Conservation (phyloP, 2,888 invertebrate species). For the Eledone cirrhosa region DNA sequence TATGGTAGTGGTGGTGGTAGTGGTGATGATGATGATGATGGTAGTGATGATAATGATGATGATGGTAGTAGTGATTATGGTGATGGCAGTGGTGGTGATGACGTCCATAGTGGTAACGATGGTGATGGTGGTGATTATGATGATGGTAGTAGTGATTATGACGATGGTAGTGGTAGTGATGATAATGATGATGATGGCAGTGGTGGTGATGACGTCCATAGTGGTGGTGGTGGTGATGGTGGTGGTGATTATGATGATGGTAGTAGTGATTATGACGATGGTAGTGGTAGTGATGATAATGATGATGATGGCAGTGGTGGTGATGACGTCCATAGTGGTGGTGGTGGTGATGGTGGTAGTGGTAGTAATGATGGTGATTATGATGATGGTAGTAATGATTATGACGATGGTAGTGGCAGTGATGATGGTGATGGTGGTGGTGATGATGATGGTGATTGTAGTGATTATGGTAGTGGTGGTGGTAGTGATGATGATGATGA, state of each 20-base stretch:
- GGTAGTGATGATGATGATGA: background rate
- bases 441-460: background rate
- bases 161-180: background rate
- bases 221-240: background rate
- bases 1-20: too few relatives aligned
- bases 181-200: too few relatives aligned
- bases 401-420: background rate
- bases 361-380: background rate
- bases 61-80: background rate
- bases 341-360: background rate
- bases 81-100: background rate
- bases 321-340: background rate
- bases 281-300: background rate
- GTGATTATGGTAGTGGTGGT: background rate
- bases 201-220: background rate
- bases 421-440: background rate
- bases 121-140: background rate
- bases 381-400: too few relatives aligned
- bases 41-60: background rate
- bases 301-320: background rate
- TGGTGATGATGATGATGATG: constrained; percentile 2
- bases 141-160: background rate
- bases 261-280: background rate
- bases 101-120: too few relatives aligned
- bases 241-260: background rate